Conservation (phyloP, 1,140 invertebrate species). For the Tetranychus cinnabarinus region DNA sequence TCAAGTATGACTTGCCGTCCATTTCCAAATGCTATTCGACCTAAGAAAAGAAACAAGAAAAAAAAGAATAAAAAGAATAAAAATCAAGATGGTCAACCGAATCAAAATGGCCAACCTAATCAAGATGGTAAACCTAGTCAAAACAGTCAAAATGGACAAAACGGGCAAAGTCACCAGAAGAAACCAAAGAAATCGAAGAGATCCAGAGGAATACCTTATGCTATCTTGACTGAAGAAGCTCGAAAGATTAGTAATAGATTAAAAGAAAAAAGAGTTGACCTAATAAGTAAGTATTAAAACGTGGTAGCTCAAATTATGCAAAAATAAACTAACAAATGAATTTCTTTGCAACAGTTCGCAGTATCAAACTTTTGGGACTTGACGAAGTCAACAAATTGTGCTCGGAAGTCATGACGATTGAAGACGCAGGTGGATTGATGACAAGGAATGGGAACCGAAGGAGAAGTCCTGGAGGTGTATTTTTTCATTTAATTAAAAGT, state of each 20-base stretch:
- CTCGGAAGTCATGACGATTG: slow-evolving; percentile 48
- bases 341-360: background rate
- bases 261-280: background rate
- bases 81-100: too few relatives aligned
- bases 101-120: too few relatives aligned
- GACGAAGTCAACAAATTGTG: slow-evolving; percentile 46
- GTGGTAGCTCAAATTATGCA: background rate
- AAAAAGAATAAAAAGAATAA: too few relatives aligned
- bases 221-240: background rate
- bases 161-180: too few relatives aligned
- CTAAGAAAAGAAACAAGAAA: too few relatives aligned
- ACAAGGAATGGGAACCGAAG: slow-evolving; percentile 40
- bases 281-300: background rate
- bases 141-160: too few relatives aligned
- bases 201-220: background rate
- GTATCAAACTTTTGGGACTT: slow-evolving; percentile 31
- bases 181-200: background rate
- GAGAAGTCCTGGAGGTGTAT: slow-evolving; percentile 57
- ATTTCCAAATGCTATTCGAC: too few relatives aligned
- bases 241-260: background rate
- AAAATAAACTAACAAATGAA: background rate
- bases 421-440: slow-evolving; percentile 54
- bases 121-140: too few relatives aligned
- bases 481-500: slow-evolving; percentile 37
- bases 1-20: too few relatives aligned